A percentile compares a stretch with the other conserved stretches of the same genome.
Evolutionary conservation across 2,113 vertebrate genomes (phyloP).

Genomic region (Brachyhypopomus occidentalis): DNA sequence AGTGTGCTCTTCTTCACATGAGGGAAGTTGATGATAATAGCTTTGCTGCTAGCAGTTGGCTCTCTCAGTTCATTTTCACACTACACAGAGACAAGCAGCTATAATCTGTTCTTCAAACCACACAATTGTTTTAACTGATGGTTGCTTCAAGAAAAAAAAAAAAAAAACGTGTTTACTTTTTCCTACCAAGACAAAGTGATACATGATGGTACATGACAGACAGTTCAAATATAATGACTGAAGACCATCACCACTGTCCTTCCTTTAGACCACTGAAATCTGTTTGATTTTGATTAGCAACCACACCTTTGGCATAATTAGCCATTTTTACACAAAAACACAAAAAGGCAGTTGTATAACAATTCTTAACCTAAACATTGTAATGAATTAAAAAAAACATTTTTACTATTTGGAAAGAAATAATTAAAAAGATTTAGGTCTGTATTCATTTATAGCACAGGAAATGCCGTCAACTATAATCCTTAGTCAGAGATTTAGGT

Average conservation of each 20-base stretch:
- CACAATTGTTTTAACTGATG: background rate
- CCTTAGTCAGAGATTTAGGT: background rate
- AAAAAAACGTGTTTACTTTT: background rate
- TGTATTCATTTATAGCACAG: background rate
- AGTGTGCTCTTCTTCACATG: slow-evolving; percentile 30
- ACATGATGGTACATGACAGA: background rate
- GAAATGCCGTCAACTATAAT: background rate
- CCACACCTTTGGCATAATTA: slow-evolving; percentile 32
- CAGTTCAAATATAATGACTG: no score
- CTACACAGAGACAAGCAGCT: slow-evolving; percentile 25
- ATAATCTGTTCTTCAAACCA: slow-evolving; percentile 9
- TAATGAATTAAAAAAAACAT: background rate
- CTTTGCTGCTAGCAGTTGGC: background rate
- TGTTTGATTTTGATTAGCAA: background rate
- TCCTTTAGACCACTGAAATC: slow-evolving; percentile 6
- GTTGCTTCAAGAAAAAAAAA: slow-evolving; percentile 5
- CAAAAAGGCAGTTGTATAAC: background rate
- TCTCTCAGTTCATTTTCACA: slow-evolving; percentile 18
- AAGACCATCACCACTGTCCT: background rate
- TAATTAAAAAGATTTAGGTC: background rate
- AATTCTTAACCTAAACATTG: background rate
- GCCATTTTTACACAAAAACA: background rate
- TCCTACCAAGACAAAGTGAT: slow-evolving; percentile 4
- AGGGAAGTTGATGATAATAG: slow-evolving; percentile 19
- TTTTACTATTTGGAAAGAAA: background rate